Base-by-base conservation (phyloP, 2,888 invertebrate genomes). In the Andrena praecox region DNA sequence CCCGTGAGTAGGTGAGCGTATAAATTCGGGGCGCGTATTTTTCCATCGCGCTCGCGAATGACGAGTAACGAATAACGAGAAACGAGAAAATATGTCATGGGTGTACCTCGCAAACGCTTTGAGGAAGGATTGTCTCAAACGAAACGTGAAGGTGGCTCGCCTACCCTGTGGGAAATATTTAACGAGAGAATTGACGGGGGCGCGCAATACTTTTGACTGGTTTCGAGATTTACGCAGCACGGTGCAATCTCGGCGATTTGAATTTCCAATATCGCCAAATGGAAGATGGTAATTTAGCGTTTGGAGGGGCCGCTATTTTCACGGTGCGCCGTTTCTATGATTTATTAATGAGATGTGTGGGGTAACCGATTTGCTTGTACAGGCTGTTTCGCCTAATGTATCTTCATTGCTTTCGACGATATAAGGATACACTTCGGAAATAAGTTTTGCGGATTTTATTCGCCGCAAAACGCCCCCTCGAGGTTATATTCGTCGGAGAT, bases 21-120 rank as follows among this genome's bases (percentile, higher is more conserved):
- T 90, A 90, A 90, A 90, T 90, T 90, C 78, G 62, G 48, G 52
- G 68, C 62, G 48, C 63, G 80, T 76, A 71, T 71, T 80, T 82
- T 74, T 73, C 52, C 64, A 64, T 27, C 24, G 29, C 10, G n/a
- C 66, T 60, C 16, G 48, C 48, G 42, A 66, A 73, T 70, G 82
- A 85, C 70, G 54, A 56, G 42, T 72, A 42, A 42, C 50, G 62
- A 33, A 35, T 63, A 69, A 52, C 70, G 48, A 10, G 31, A 0
- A 31, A 24, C 8, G 52, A 33, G 24, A 42, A 77, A 16, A 8
- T 69, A 16, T 33, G 20, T 56, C 27, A 4, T 10, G 56, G 24
- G 8, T 10, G 56, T 10, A 6, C 5, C 10, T 20, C 33, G 8
- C 35, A 20, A 10, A 63, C 20, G 20, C 29, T 59, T 60, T 12